A percentile compares a stretch with the other conserved stretches of the same genome.
phyloP scores from a whole-genome alignment of 2,888 invertebrate species.

The Nephrocerus scutellatus region DNA sequence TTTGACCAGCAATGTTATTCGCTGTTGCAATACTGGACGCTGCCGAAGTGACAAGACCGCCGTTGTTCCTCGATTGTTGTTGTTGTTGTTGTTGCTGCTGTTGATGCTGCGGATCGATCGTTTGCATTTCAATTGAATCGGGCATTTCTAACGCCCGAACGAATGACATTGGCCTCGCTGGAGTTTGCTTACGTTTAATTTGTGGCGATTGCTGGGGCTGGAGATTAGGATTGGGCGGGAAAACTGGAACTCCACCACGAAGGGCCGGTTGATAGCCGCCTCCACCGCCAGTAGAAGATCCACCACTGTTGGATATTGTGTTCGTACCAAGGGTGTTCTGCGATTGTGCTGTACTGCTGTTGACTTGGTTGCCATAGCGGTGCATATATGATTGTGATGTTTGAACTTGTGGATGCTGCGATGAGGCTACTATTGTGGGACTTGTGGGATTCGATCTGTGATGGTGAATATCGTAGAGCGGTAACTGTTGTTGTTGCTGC shows the following conservation, averaged over 20 bases:
- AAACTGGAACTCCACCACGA: conserved; percentile 63
- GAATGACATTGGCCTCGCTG: conserved; percentile 74
- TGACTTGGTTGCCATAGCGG: conserved; percentile 33
- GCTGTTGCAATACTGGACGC: conserved; percentile 3
- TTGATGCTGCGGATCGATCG: conserved; percentile 43
- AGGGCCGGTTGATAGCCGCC: conserved; percentile 56
- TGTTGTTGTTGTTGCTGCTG: conserved; percentile 30
- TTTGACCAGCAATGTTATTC: conserved; percentile 5
- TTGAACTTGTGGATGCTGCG: conserved; percentile 32
- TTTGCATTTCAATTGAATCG: conserved; percentile 76
- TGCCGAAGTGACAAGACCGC: conserved; percentile 26
- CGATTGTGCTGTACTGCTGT: conserved; percentile 19
- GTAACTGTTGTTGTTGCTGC: conserved; percentile 47
- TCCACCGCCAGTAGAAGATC: conserved; percentile 14
- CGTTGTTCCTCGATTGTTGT: conserved; percentile 31
- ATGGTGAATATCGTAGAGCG: conserved; percentile 49
- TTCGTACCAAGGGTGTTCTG: conserved; percentile 17
- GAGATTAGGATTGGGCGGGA: conserved; percentile 51
- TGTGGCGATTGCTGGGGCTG: conserved; percentile 51
- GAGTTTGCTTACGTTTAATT: conserved; percentile 53
- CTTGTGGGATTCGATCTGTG: conserved; percentile 69
- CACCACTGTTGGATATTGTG: conserved; percentile 23
- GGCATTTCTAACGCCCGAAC: conserved; percentile 85
- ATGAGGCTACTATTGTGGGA: conserved; percentile 54
- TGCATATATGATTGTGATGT: conserved; percentile 40